Evolutionary conservation across 2,888 invertebrate genomes (phyloP).

Genomic region (Agrotis puta): DNA sequence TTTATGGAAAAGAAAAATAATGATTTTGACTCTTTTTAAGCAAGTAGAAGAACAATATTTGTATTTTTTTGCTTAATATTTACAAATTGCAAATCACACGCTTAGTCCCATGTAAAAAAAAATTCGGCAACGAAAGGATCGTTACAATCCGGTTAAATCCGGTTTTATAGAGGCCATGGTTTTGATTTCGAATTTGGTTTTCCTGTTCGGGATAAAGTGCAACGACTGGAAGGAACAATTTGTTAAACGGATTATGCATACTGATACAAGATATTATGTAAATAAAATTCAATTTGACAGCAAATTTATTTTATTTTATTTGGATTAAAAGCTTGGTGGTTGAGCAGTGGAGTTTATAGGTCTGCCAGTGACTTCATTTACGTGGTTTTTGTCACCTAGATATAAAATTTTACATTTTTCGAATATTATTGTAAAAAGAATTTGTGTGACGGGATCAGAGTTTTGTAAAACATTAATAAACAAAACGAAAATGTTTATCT

Average conservation of each 20-base stretch:
- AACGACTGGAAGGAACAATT: slow-evolving; percentile 15
- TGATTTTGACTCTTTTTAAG: no score
- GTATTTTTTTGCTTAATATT: no score
- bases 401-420: no score
- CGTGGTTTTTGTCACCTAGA: no score
- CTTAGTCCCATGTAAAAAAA: background rate
- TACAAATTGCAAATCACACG: no score
- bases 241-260: slow-evolving; percentile 11
- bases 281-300: background rate
- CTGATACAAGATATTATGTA: background rate
- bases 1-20: no score
- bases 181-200: slow-evolving; percentile 19
- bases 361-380: no score
- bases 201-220: slow-evolving; percentile 23
- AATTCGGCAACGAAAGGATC: background rate
- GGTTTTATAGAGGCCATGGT: slow-evolving; percentile 18
- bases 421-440: no score
- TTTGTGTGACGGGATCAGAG: background rate
- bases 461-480: background rate
- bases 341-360: no score
- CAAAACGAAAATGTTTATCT: background rate
- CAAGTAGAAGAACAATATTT: no score
- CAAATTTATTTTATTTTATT: background rate
- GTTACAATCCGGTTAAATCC: slow-evolving; percentile 8
- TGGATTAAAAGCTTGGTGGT: background rate